Evolutionary conservation across 2,113 vertebrate species (phyloP), one percentile per base, ranked within the genome.

Genomic region (Cinclus cinclus): DNA sequence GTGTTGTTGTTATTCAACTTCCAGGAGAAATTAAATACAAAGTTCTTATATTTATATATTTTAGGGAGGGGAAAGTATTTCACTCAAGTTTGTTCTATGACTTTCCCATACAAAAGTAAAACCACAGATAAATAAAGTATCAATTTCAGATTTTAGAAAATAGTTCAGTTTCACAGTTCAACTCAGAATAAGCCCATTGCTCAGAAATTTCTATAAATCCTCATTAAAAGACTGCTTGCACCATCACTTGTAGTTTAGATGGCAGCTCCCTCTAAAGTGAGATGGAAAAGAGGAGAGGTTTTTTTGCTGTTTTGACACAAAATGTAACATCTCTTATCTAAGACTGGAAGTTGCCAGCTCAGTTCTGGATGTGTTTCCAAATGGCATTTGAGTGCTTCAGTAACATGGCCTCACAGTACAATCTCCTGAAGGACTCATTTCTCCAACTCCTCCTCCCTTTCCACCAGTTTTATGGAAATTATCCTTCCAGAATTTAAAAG

Each of bases 21-120:
- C 84, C 74, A 87, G 94, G 50, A 95, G 73, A 94, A 95, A 96
- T 91, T 33, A 97, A 97, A 96, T 79, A 94, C 59, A 94, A 95
- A 95, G 86, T 95, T 96, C 95, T 67, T 87, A 95, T 95, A 92
- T 97, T 96, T 96, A 94, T 35, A 52, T 90, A 90, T 93, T 83
- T 95, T 92, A 93, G 95, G 86, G 39, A 89, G 63, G n/a, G 56
- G 62, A 47, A 97, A 95, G 92, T 75, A 94, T 89, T 95, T 96
- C 77, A 49, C 65, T 65, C 2, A 3, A 47, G 60, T 93, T 97
- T 96, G 89, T 97, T 95, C 88, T 87, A 47, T 91, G 73, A 95
- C 65, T 93, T 92, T 71, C 75, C 56, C 68, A 5, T 67, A 60
- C 68, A 76, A 60, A 89, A 91, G 30, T 46, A 65, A 60, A 59